These are phyloP conservation scores for Plectropomus leopardus DNA, from an alignment of 2,113 vertebrate species.

Conservation along the genomic window DNA sequence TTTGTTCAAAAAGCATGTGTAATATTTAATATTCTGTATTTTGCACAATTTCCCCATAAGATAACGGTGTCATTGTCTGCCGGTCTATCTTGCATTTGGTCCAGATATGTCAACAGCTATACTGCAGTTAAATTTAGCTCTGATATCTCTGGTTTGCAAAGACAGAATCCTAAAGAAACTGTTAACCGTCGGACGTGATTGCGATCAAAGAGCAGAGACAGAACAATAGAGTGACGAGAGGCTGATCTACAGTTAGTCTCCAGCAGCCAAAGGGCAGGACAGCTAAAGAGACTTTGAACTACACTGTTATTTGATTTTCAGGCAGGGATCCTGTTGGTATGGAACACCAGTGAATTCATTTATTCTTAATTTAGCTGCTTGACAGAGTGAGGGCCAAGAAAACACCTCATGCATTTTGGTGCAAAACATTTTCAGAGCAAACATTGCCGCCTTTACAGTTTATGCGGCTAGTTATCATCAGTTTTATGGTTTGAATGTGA, in stretches of 20 bases:
- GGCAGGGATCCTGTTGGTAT: slow-evolving; percentile 54
- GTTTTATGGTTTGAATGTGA: not conserved
- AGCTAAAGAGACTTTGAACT: slow-evolving; percentile 72
- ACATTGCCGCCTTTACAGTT: not conserved
- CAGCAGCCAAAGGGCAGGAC: slow-evolving; percentile 49
- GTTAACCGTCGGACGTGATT: slow-evolving; percentile 24
- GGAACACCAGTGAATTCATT: slow-evolving; percentile 39
- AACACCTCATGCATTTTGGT: not conserved
- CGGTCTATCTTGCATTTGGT: too few relatives aligned
- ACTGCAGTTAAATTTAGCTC: not conserved
- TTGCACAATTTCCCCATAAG: too few relatives aligned
- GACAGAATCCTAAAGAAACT: not conserved
- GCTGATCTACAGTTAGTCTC: slow-evolving; percentile 11
- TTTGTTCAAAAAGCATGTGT: not conserved
- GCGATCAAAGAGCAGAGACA: slow-evolving; percentile 40
- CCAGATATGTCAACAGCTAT: not conserved
- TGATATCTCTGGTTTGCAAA: not conserved
- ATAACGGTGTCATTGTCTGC: too few relatives aligned
- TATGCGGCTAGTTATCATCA: not conserved
- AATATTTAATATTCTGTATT: not conserved
- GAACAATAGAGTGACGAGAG: slow-evolving; percentile 43
- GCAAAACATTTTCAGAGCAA: not conserved
- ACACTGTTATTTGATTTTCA: slow-evolving; percentile 64
- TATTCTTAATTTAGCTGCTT: not conserved
- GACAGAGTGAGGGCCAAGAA: not conserved